A percentile compares a stretch with the other conserved stretches of the same genome.
Evolutionary conservation across 2,888 invertebrate species (phyloP).

Genomic region (Alentia gelatinosa): DNA sequence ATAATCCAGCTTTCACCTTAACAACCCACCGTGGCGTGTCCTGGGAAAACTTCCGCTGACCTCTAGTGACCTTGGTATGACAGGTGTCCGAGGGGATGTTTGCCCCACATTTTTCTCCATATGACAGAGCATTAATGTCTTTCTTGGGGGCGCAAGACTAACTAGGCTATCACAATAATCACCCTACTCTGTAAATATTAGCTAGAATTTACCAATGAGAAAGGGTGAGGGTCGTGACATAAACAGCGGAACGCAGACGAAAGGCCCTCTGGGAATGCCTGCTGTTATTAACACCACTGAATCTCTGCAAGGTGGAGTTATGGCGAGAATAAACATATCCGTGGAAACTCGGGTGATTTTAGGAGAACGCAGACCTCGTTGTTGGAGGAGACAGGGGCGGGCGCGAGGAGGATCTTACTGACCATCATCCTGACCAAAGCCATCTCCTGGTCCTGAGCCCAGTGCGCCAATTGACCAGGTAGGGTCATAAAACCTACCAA

Average conservation of each 20-base stretch:
- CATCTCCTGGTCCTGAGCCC: neutral
- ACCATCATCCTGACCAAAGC: neutral
- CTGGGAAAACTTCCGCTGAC: conserved; percentile 11
- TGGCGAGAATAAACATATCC: neutral
- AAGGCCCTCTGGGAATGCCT: neutral
- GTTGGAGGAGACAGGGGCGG: neutral
- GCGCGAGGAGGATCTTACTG: neutral
- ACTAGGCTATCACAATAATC: neutral
- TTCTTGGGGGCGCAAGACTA: neutral
- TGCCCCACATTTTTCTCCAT: conserved; percentile 28
- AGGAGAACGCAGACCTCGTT: neutral
- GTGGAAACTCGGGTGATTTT: neutral
- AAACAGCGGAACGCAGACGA: neutral
- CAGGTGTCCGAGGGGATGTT: conserved; percentile 27
- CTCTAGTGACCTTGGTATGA: conserved; percentile 5
- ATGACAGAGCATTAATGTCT: neutral
- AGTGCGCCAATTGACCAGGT: neutral
- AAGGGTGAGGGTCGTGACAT: neutral
- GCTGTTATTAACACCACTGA: neutral
- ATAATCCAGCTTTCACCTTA: neutral
- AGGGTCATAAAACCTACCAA: neutral
- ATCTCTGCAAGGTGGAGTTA: neutral
- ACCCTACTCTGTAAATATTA: neutral
- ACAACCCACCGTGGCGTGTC: neutral
- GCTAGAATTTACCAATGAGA: neutral